phyloP scores from a whole-genome alignment of 2,888 invertebrate genomes.

The Antheraea assamensis region DNA sequence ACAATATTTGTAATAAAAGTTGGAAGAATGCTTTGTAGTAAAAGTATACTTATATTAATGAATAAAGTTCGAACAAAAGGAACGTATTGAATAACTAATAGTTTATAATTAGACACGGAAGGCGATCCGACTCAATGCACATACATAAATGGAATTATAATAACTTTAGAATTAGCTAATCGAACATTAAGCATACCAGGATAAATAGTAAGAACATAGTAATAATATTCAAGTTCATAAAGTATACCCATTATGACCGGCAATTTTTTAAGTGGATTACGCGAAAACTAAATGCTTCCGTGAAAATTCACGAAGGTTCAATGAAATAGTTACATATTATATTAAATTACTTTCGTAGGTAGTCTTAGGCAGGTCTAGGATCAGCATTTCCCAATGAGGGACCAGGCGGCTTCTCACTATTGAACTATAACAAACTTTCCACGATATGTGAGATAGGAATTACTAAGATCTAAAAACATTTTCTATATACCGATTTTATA shows the following conservation, averaged over 20 bases:
- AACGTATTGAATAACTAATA: not conserved
- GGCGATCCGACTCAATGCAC: not conserved
- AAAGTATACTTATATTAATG: not conserved
- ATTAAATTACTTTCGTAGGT: too few species aligned
- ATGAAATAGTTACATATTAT: too few species aligned
- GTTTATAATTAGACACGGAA: not conserved
- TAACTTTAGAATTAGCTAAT: not conserved
- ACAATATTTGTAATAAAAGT: not conserved
- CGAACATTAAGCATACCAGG: not conserved
- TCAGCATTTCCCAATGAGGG: too few species aligned
- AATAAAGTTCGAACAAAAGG: not conserved
- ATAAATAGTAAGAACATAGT: not conserved
- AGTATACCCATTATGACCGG: not conserved
- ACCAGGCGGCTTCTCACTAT: too few species aligned
- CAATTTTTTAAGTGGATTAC: too few species aligned
- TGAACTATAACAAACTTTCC: too few species aligned
- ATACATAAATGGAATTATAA: slow-evolving; percentile 2
- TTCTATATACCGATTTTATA: too few species aligned
- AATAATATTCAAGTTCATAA: not conserved
- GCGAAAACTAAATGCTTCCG: too few species aligned
- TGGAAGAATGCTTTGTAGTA: not conserved
- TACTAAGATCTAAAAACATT: too few species aligned
- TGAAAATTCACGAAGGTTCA: too few species aligned
- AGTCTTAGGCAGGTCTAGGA: too few species aligned
- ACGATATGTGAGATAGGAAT: too few species aligned